Conservation (phyloP, 1,140 invertebrate species). For the Ruditapes philippinarum region DNA sequence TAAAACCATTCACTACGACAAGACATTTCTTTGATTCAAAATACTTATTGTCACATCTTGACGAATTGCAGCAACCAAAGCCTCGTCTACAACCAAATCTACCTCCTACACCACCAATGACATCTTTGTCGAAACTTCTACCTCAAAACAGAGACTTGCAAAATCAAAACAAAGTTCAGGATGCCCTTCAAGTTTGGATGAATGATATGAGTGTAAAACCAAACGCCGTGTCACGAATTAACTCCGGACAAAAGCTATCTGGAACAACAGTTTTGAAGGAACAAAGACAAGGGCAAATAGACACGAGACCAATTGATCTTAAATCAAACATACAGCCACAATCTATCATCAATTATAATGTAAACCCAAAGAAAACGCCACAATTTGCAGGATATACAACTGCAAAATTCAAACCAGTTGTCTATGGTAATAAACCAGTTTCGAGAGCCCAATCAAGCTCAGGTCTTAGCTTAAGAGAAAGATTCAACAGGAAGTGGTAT, state of each 20-base stretch:
- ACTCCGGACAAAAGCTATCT: not conserved
- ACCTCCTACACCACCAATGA: not conserved
- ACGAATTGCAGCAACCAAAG: not conserved
- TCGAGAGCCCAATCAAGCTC: not conserved
- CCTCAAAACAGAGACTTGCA: not conserved
- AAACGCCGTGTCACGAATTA: not conserved
- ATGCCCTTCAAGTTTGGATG: not conserved
- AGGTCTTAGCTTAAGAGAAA: not conserved
- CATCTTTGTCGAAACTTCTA: not conserved
- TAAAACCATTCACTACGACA: conserved; percentile 12
- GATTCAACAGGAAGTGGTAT: conserved; percentile 48
- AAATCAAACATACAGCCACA: not conserved
- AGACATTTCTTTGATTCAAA: conserved; percentile 2
- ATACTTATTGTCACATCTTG: conserved; percentile 38
- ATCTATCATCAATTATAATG: conserved; percentile 12
- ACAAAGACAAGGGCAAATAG: conserved; percentile 12
- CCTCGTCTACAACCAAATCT: not conserved
- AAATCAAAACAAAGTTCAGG: not conserved
- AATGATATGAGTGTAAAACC: not conserved
- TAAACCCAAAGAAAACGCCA: not conserved
- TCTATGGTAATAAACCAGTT: conserved; percentile 10
- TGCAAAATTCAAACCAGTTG: conserved; percentile 17
- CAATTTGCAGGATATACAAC: not conserved
- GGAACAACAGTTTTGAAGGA: conserved; percentile 8
- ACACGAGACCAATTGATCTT: conserved; percentile 38